Evolutionary conservation across 2,797 vertebrate genomes (phyloP).

Genomic region (Morelia viridis): DNA sequence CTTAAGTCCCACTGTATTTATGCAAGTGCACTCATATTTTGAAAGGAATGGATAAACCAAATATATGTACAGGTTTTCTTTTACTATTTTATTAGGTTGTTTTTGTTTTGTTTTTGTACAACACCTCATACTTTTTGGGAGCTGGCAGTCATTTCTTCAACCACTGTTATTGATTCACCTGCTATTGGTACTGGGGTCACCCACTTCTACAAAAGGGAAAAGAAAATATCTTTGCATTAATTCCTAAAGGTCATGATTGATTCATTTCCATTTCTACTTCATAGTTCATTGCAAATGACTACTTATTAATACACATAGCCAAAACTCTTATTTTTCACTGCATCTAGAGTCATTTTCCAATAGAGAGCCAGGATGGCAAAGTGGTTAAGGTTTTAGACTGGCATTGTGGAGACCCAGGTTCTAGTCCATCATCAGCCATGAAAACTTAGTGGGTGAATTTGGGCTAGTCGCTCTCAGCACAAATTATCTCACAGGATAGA

Average conservation of each 20-base stretch:
- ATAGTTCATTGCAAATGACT: background rate
- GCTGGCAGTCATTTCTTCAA: conserved; percentile 13
- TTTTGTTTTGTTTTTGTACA: background rate
- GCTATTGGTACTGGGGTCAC: background rate
- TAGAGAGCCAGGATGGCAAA: background rate
- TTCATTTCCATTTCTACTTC: background rate
- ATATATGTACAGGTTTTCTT: background rate
- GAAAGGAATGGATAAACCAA: background rate
- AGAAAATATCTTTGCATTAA: background rate
- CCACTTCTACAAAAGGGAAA: conserved; percentile 5
- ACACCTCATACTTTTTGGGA: background rate
- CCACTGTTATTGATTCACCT: conserved; percentile 25
- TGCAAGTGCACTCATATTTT: background rate
- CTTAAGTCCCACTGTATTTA: background rate
- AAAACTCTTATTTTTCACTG: background rate
- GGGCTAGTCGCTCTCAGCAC: background rate
- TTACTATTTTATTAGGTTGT: background rate
- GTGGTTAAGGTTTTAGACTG: background rate
- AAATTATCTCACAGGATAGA: background rate
- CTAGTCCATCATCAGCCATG: background rate
- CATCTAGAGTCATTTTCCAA: background rate
- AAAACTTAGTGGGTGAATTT: background rate
- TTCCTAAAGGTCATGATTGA: background rate
- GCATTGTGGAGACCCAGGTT: background rate
- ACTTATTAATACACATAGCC: background rate